phyloP scores from a whole-genome alignment of 2,797 vertebrate species.

The Dendrocincla fuliginosa region DNA sequence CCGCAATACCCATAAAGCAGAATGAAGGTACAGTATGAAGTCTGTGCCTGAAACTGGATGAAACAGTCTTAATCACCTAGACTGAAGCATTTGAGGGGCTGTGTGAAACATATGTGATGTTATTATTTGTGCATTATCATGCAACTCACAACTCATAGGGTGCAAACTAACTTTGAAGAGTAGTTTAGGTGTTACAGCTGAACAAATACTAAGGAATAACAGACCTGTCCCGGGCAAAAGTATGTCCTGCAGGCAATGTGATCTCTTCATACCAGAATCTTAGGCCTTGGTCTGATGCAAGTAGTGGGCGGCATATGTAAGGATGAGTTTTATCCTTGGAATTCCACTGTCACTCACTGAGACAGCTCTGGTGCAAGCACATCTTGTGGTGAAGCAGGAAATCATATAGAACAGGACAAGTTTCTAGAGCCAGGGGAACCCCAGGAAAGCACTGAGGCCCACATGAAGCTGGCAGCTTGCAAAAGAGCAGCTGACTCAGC shows the following conservation, averaged over 20 bases:
- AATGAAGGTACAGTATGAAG: not conserved
- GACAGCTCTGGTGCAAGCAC: not conserved
- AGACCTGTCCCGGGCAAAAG: not conserved
- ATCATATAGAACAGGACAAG: fast-evolving
- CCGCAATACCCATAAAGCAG: not conserved
- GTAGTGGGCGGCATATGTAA: not conserved
- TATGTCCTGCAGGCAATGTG: not conserved
- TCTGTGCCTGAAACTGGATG: not conserved
- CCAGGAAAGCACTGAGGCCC: not conserved
- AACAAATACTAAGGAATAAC: not conserved
- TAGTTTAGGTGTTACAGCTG: not conserved
- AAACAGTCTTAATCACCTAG: not conserved
- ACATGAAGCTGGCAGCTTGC: not conserved
- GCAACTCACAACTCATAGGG: not conserved
- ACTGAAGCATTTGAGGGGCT: not conserved
- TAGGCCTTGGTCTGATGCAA: not conserved
- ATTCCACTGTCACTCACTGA: not conserved
- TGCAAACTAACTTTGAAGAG: not conserved
- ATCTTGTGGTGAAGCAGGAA: not conserved
- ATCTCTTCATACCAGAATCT: not conserved
- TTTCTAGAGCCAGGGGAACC: not conserved
- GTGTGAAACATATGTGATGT: fast-evolving
- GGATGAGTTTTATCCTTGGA: not conserved
- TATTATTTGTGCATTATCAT: not conserved
- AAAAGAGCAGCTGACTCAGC: not conserved